Evolutionary conservation across 2,113 vertebrate genomes (phyloP).

Genomic region (Vulpes ferrilata): DNA sequence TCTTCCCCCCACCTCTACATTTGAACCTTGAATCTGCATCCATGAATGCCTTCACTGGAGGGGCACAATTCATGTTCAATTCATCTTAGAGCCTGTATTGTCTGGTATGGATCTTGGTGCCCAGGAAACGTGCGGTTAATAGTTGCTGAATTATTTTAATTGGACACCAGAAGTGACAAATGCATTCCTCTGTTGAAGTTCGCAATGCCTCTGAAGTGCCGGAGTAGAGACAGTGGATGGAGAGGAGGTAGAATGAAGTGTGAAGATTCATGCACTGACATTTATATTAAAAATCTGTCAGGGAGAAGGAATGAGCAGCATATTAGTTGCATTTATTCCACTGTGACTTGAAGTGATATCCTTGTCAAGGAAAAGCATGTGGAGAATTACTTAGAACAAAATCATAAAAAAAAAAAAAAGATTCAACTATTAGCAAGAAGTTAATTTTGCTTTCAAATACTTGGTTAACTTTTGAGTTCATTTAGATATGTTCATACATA

Average conservation of each 20-base stretch:
- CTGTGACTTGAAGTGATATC: conserved; percentile 70
- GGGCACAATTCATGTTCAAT: not conserved
- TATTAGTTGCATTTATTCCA: conserved; percentile 51
- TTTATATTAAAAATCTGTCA: conserved; percentile 69
- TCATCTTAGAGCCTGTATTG: not conserved
- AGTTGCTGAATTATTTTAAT: not conserved
- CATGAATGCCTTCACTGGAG: rapidly evolving
- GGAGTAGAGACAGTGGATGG: not conserved
- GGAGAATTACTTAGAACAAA: conserved; percentile 50
- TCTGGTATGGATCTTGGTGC: not conserved
- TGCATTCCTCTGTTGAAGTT: not conserved
- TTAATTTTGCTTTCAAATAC: conserved; percentile 66
- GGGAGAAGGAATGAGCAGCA: not conserved
- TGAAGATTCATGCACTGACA: conserved; percentile 56
- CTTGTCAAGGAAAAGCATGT: conserved; percentile 39
- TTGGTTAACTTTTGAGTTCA: conserved; percentile 20
- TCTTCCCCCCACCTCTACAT: too few relatives aligned
- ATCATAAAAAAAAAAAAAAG: conserved; percentile 21
- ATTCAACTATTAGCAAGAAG: conserved; percentile 51
- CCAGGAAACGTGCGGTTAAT: not conserved
- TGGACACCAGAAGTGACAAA: not conserved
- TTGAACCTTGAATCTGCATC: rapidly evolving
- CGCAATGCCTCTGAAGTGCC: not conserved
- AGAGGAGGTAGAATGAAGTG: not conserved
- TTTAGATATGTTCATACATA: not conserved